Evolutionary conservation across 1,140 invertebrate species (phyloP).

Genomic region (Carposina sasakii): DNA sequence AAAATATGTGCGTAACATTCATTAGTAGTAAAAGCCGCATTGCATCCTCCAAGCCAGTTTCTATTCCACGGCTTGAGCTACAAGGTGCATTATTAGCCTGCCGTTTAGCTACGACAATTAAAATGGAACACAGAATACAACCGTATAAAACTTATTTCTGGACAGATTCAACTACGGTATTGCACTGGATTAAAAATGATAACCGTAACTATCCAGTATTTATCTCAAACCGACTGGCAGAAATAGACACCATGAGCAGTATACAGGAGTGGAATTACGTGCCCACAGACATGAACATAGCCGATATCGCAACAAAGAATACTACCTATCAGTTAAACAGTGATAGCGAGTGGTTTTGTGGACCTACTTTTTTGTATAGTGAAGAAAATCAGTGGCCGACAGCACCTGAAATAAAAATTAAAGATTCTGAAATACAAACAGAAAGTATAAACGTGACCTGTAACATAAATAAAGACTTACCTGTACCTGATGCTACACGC

Average conservation of each 20-base stretch:
- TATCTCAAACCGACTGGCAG: conserved; percentile 28
- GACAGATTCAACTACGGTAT: conserved; percentile 26
- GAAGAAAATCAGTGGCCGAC: conserved; percentile 14
- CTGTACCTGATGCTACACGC: no score
- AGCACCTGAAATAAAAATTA: no score
- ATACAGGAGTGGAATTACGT: conserved; percentile 29
- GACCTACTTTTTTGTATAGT: conserved; percentile 11
- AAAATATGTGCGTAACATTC: conserved; percentile 4
- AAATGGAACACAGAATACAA: conserved; percentile 5
- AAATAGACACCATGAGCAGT: conserved; percentile 31
- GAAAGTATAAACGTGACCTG: no score
- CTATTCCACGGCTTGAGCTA: conserved; percentile 37
- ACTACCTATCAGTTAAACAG: not conserved
- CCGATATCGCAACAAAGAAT: conserved; percentile 36
- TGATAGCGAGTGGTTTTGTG: conserved; percentile 15
- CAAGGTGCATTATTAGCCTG: conserved; percentile 42
- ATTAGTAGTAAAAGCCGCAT: conserved; percentile 36
- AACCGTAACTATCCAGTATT: conserved; percentile 21
- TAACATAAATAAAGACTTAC: no score
- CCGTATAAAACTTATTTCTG: conserved; percentile 6
- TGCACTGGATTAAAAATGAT: conserved; percentile 28
- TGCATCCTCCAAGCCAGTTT: conserved; percentile 30
- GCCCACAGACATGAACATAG: conserved; percentile 28
- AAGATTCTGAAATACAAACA: no score
- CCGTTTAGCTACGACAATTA: conserved; percentile 25